Conservation (phyloP, 2,797 vertebrate species). For the Passerculus sandwichensis region DNA sequence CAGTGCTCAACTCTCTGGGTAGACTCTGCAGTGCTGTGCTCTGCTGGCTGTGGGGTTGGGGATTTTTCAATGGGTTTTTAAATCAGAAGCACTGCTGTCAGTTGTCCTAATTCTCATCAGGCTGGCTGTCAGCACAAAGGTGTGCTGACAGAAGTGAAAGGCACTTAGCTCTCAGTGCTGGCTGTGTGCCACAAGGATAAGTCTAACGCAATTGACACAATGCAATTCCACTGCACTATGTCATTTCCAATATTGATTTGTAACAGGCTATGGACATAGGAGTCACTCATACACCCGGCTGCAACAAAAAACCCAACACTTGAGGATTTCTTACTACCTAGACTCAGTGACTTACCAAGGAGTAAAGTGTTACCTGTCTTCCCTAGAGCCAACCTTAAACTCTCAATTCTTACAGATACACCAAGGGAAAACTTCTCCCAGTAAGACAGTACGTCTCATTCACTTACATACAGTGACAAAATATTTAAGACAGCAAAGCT, state of each 20-base stretch:
- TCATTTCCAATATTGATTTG: not conserved
- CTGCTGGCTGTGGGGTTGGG: fast-evolving
- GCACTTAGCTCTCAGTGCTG: not conserved
- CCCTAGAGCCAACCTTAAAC: not conserved
- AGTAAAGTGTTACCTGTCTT: not conserved
- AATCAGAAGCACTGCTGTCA: not conserved
- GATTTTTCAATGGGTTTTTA: not conserved
- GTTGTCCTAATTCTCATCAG: not conserved
- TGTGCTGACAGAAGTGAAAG: not conserved
- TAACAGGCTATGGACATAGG: not conserved
- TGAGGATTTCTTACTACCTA: not conserved
- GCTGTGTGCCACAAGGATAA: not conserved
- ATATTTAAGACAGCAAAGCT: not conserved
- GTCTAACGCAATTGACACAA: not conserved
- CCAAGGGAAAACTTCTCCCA: not conserved
- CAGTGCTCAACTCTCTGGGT: not conserved
- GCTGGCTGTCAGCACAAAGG: not conserved
- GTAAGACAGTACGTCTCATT: not conserved
- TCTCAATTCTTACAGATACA: not conserved
- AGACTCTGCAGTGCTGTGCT: fast-evolving
- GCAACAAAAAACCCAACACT: not conserved
- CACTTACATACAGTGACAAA: not conserved
- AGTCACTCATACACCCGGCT: fast-evolving
- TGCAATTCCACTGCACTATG: not conserved
- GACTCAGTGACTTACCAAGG: not conserved